A percentile compares a stretch with the other conserved stretches of the same genome.
phyloP scores from a whole-genome alignment of 2,888 invertebrate genomes.

The Subacronicta megacephala region DNA sequence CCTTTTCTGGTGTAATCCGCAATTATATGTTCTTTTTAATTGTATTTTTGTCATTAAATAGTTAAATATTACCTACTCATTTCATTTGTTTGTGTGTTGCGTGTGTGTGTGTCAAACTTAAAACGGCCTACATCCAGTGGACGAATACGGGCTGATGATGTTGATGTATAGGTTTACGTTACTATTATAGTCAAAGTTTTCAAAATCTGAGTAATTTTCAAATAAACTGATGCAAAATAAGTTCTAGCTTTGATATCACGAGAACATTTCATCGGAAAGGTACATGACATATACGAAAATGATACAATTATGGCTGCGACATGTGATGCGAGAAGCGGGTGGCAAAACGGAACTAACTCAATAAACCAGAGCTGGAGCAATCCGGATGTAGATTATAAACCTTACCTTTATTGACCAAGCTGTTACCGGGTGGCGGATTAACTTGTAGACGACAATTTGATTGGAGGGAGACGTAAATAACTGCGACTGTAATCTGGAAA shows the following conservation, averaged over 20 bases:
- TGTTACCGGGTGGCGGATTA: slow-evolving; percentile 19
- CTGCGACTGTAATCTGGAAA: slow-evolving; percentile 9
- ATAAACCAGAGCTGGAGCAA: slow-evolving; percentile 19
- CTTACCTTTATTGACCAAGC: slow-evolving; percentile 32
- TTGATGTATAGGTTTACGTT: too few species aligned
- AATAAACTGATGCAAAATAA: too few species aligned
- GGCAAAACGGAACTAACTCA: slow-evolving; percentile 34
- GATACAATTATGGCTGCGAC: slow-evolving; percentile 36
- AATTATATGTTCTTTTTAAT: too few species aligned
- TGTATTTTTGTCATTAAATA: too few species aligned
- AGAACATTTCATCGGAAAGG: slow-evolving; percentile 15
- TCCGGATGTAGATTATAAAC: slow-evolving; percentile 21
- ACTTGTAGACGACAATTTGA: slow-evolving; percentile 20
- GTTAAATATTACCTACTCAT: too few species aligned
- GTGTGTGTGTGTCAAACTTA: too few species aligned
- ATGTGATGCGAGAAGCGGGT: slow-evolving; percentile 30
- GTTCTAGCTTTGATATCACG: slow-evolving; percentile 1
- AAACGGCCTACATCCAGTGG: too few species aligned
- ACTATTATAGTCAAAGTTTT: too few species aligned
- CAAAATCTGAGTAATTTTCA: too few species aligned
- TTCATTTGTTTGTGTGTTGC: too few species aligned
- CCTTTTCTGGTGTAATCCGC: too few species aligned
- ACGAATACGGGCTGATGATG: too few species aligned
- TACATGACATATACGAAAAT: slow-evolving; percentile 32
- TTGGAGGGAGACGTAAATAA: slow-evolving; percentile 14